phyloP scores from a whole-genome alignment of 2,888 invertebrate genomes.

The Melolontha melolontha region DNA sequence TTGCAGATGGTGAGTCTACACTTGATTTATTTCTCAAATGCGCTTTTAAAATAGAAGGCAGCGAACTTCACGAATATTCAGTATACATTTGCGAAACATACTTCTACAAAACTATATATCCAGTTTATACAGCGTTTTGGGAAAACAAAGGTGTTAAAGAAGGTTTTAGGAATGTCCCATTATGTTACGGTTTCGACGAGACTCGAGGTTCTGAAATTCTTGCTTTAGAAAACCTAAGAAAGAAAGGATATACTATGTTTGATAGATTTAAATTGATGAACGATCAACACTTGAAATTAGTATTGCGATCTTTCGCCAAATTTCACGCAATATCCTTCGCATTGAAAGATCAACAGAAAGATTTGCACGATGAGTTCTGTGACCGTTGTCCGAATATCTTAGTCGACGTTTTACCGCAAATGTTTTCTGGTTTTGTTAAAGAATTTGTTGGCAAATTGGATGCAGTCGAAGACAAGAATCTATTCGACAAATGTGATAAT shows the following conservation, averaged over 20 bases:
- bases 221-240: conserved; percentile 55
- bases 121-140: conserved; percentile 25
- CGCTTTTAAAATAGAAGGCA: background rate
- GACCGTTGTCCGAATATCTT: background rate
- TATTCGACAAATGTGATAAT: background rate
- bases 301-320: conserved; percentile 56
- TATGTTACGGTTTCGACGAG: conserved; percentile 40
- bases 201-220: conserved; percentile 47
- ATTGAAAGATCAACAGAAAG: conserved; percentile 52
- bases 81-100: conserved; percentile 31
- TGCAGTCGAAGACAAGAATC: conserved; percentile 12
- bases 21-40: conserved; percentile 38
- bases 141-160: conserved; percentile 4
- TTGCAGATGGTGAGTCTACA: background rate
- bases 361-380: conserved; percentile 39
- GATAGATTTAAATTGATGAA: conserved; percentile 54
- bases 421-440: background rate
- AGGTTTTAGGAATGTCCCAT: conserved; percentile 28
- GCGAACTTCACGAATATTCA: background rate
- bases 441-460: conserved; percentile 26
- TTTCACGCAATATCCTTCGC: conserved; percentile 58
- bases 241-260: conserved; percentile 52
- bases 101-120: conserved; percentile 38
- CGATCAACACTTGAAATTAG: conserved; percentile 53
- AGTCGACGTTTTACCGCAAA: conserved; percentile 1